These are phyloP conservation scores for Muraenolepis orangiensis DNA, from an alignment of 2,797 vertebrate genomes.

Conservation along the genomic window DNA sequence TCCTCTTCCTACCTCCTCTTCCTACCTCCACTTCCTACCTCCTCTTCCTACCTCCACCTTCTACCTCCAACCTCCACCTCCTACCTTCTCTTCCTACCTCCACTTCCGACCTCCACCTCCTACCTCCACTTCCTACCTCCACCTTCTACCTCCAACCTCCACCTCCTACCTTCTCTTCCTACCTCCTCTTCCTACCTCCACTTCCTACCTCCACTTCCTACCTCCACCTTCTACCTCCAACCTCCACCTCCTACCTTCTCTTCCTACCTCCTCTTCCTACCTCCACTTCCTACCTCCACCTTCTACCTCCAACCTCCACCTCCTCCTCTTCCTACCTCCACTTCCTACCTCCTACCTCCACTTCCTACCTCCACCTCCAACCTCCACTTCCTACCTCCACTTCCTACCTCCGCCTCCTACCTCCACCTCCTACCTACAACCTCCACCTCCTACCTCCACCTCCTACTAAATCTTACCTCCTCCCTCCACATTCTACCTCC, in stretches of 20 bases:
- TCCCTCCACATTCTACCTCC: slow-evolving; percentile 25
- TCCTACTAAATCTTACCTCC: too few relatives aligned
- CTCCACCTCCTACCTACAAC: slow-evolving; percentile 27
- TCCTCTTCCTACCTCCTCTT: too few relatives aligned
- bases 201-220: slow-evolving; percentile 20
- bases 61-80: slow-evolving; percentile 31
- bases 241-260: too few relatives aligned
- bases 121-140: slow-evolving; percentile 36
- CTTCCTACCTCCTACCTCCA: slow-evolving; percentile 12
- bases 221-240: slow-evolving; percentile 32
- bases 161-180: slow-evolving; percentile 7
- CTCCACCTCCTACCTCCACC: slow-evolving; percentile 35
- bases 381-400: background rate
- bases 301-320: slow-evolving; percentile 42
- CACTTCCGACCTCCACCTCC: too few relatives aligned
- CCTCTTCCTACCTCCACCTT: slow-evolving; percentile 31
- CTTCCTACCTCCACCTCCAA: too few relatives aligned
- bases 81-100: too few relatives aligned
- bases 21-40: slow-evolving; percentile 30
- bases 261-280: slow-evolving; percentile 38
- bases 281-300: slow-evolving; percentile 28
- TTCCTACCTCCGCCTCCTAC: slow-evolving; percentile 38
- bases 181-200: too few relatives aligned
- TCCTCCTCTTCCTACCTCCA: slow-evolving; percentile 26
- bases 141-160: too few relatives aligned